Percentiles rank a stretch among this genome's conserved stretches.
Evolutionary conservation across 2,797 vertebrate species (phyloP).

Genomic region (Sibirionetta formosa): DNA sequence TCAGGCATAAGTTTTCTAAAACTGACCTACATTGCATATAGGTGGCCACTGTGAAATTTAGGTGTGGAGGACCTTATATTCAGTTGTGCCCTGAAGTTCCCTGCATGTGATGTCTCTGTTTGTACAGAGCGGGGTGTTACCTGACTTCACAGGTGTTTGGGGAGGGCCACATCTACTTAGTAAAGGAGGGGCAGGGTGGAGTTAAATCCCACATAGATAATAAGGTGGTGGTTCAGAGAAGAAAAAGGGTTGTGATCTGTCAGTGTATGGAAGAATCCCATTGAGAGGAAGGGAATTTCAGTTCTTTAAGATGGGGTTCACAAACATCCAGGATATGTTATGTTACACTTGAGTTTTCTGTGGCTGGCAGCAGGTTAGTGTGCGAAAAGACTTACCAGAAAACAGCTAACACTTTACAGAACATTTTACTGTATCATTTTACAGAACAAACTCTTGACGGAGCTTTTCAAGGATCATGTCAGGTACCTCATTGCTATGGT

Average conservation of each 20-base stretch:
- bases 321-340: neutral
- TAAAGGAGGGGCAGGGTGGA: neutral
- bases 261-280: neutral
- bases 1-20: neutral
- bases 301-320: neutral
- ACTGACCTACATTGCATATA: rapidly evolving
- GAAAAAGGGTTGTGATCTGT: neutral
- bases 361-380: neutral
- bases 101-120: rapidly evolving
- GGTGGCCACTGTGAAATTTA: neutral
- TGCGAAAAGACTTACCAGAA: neutral
- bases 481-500: neutral
- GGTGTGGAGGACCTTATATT: neutral
- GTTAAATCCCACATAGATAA: neutral
- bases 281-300: neutral
- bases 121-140: neutral
- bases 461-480: neutral
- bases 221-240: neutral
- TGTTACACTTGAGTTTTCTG: rapidly evolving
- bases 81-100: neutral
- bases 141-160: neutral
- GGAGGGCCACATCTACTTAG: neutral
- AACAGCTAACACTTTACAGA: neutral
- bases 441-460: neutral
- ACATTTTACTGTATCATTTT: rapidly evolving